Base-by-base conservation (phyloP, 2,113 vertebrate species). In the Tachysurus vachellii region DNA sequence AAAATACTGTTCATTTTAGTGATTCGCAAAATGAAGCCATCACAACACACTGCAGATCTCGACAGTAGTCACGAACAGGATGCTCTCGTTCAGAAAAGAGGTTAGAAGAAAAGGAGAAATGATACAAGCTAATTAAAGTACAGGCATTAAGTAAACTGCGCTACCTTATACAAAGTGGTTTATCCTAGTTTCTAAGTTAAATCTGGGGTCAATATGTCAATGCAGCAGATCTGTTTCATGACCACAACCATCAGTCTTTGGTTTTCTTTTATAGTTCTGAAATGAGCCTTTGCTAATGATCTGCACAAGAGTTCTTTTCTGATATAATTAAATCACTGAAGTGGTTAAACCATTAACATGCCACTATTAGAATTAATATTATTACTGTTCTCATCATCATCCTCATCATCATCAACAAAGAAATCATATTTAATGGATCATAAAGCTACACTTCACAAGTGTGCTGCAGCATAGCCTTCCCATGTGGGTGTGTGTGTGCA, bases 281-380 rank as follows among this genome's bases (percentile, higher is more conserved):
- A 80, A 68, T 80, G 47, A 80, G 73, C n/a, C n/a, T 77, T 64
- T 42, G 82, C 28, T 85, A 85, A 85, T 16, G 84, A 85, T 23
- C 84, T 61, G 16, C 13, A 77, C 76, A 64, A 50, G 71, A 10
- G 4, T 50, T 80, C 31, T 28, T 59, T 80, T 64, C 80, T 76
- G 83, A 66, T 47, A 53, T 88, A 56, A 85, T 85, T 85, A 85
- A 82, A 59, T 66, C 44, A 84, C 14, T 44, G 79, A 73, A 85
- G 84, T 44, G 70, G 68, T 79, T 54, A 79, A 54, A 54, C 75
- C 50, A 79, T 79, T 79, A 82, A 82, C n/a, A 84, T 66, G 82
- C 75, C 42, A 85, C 77, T 85, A 77, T 85, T 64, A 79, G 19
- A 77, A 64, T 64, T 82, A 82, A 64, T 64, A 82, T 61, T 82